Conservation (phyloP, 2,797 vertebrate species). For the Sebastes miniatus region DNA sequence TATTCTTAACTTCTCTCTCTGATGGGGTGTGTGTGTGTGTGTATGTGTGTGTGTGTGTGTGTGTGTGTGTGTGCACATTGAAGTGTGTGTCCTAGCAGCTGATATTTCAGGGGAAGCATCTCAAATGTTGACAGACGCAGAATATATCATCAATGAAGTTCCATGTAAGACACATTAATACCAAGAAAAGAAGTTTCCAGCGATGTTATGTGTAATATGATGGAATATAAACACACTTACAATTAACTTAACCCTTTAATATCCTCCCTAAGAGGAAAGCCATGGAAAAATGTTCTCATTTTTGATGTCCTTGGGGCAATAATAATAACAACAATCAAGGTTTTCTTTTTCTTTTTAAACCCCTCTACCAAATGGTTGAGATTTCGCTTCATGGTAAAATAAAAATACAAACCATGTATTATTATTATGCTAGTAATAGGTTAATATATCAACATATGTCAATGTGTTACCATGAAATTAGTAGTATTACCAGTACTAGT, state of each 20-base stretch:
- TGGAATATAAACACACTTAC: not conserved
- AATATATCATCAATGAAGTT: not conserved
- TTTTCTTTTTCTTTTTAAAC: too few relatives aligned
- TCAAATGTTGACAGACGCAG: slow-evolving; percentile 10
- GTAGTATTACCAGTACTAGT: too few relatives aligned
- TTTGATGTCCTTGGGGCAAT: too few relatives aligned
- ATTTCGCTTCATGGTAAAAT: too few relatives aligned
- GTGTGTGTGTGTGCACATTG: not conserved
- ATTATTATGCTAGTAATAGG: too few relatives aligned
- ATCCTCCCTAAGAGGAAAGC: too few relatives aligned
- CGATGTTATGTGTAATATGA: not conserved
- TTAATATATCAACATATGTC: too few relatives aligned
- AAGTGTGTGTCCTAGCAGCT: not conserved
- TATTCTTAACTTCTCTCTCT: slow-evolving; percentile 48
- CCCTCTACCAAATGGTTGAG: too few relatives aligned
- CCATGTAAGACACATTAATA: not conserved
- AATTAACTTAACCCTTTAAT: not conserved
- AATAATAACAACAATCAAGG: too few relatives aligned
- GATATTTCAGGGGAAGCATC: not conserved
- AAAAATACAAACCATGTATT: too few relatives aligned
- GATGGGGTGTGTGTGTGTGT: not conserved
- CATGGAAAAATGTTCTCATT: too few relatives aligned
- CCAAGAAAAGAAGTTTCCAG: not conserved
- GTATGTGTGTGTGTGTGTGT: not conserved
- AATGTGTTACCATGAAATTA: too few relatives aligned